These are phyloP conservation scores for Sinelater perroti DNA, from an alignment of 2,888 invertebrate genomes.

Conservation along the genomic window DNA sequence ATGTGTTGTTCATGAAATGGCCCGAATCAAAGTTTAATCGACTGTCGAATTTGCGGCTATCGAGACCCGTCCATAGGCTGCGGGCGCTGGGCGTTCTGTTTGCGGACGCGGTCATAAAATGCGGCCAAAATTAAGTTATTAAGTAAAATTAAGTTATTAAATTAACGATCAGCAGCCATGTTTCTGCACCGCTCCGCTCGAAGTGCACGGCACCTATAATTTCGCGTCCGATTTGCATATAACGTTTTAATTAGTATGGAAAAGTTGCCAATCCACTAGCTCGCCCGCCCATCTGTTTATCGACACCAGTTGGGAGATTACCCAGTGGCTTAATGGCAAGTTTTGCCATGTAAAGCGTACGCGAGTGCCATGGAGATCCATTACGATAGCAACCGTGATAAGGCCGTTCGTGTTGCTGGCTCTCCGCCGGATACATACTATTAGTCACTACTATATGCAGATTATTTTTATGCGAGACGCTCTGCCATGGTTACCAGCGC, in stretches of 20 bases:
- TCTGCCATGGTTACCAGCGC: not conserved
- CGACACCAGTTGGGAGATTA: slow-evolving; percentile 48
- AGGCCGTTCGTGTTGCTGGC: slow-evolving; percentile 38
- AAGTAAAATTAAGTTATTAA: slow-evolving; percentile 32
- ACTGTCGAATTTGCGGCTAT: too few species aligned
- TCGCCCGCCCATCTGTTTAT: slow-evolving; percentile 56
- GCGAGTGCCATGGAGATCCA: slow-evolving; percentile 33
- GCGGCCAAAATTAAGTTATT: slow-evolving; percentile 33
- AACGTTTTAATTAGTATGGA: slow-evolving; percentile 58
- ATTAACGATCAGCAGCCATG: slow-evolving; percentile 33
- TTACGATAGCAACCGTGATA: slow-evolving; percentile 32
- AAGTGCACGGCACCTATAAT: slow-evolving; percentile 37
- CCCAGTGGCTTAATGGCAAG: slow-evolving; percentile 32
- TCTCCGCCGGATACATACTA: slow-evolving; percentile 44
- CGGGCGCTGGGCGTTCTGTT: not conserved
- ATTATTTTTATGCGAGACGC: slow-evolving; percentile 26
- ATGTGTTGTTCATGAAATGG: too few species aligned
- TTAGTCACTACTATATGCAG: slow-evolving; percentile 40
- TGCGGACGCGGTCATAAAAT: slow-evolving; percentile 9
- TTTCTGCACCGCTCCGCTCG: slow-evolving; percentile 36
- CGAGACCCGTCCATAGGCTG: not conserved
- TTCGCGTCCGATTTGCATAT: slow-evolving; percentile 52
- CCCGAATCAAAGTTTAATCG: too few species aligned
- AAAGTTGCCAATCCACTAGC: slow-evolving; percentile 48
- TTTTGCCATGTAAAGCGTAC: slow-evolving; percentile 31